A percentile compares a stretch with the other conserved stretches of the same genome.
These are phyloP conservation scores for Latrodectus geometricus DNA, from an alignment of 1,140 invertebrate genomes.

Conservation along the genomic window DNA sequence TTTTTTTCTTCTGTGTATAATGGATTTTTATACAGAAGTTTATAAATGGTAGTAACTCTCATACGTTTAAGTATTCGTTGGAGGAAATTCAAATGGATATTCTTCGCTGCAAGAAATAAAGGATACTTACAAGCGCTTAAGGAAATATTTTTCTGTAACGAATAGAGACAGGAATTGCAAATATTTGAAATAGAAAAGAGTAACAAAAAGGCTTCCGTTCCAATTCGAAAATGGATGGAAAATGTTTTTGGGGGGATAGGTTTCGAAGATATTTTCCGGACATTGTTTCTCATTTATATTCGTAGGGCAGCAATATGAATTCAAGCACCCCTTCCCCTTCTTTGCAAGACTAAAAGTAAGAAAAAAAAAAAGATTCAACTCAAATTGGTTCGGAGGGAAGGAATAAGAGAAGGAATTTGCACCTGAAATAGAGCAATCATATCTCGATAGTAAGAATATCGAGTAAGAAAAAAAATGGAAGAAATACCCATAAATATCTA, in stretches of 20 bases:
- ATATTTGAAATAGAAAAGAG: neutral
- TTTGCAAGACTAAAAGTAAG: neutral
- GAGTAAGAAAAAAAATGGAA: neutral
- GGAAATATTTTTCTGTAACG: constrained; percentile 1
- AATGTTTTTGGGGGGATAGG: neutral
- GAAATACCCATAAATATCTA: neutral
- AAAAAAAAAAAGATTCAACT: constrained; percentile 32
- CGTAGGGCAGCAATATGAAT: neutral
- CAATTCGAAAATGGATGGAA: constrained; percentile 27
- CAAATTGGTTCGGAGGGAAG: constrained; percentile 20
- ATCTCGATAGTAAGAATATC: constrained; percentile 16
- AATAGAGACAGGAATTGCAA: constrained; percentile 1
- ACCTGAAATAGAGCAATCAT: constrained; percentile 24
- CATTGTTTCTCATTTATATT: constrained; percentile 37
- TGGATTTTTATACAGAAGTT: too few relatives aligned
- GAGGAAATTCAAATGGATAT: too few relatives aligned
- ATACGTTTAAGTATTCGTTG: too few relatives aligned
- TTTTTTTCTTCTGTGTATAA: too few relatives aligned
- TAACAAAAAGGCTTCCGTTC: neutral
- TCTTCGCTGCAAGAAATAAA: too few relatives aligned
- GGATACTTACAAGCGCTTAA: neutral
- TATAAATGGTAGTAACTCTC: too few relatives aligned
- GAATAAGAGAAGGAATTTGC: constrained; percentile 20
- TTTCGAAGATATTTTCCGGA: neutral
- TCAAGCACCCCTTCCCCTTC: neutral